These are phyloP conservation scores for Copidosoma aretas DNA, from an alignment of 2,888 invertebrate species.

Conservation along the genomic window DNA sequence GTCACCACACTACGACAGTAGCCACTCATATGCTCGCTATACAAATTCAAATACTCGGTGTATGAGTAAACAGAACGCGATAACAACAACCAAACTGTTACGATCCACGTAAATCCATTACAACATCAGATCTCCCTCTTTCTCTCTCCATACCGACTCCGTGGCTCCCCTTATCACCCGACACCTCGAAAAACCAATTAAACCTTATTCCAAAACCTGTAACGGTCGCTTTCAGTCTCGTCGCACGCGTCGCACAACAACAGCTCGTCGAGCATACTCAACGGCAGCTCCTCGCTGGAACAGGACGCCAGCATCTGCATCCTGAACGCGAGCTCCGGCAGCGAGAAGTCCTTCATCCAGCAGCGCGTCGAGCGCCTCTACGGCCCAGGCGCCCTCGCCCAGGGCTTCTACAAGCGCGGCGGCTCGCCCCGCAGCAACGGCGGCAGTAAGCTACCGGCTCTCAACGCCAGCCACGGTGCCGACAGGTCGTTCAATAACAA, in stretches of 20 bases:
- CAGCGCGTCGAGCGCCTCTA: constrained; percentile 88
- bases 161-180: too few relatives aligned
- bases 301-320: constrained; percentile 46
- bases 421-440: constrained; percentile 40
- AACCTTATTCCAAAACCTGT: neutral
- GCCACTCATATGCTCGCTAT: too few relatives aligned
- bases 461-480: neutral
- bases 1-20: too few relatives aligned
- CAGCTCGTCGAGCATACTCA: constrained; percentile 48
- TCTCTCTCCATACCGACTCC: too few relatives aligned
- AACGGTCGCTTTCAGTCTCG: constrained; percentile 46
- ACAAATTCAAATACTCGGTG: too few relatives aligned
- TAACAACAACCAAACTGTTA: too few relatives aligned
- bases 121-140: too few relatives aligned
- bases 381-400: constrained; percentile 85
- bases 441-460: constrained; percentile 31
- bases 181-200: too few relatives aligned
- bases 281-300: constrained; percentile 48
- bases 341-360: constrained; percentile 77
- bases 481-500: constrained; percentile 56
- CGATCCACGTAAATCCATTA: too few relatives aligned
- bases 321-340: constrained; percentile 46
- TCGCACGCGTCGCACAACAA: constrained; percentile 50
- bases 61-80: too few relatives aligned
- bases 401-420: constrained; percentile 74